Evolutionary conservation across 2,113 vertebrate species (phyloP).

Genomic region (Rhipidura dahli): DNA sequence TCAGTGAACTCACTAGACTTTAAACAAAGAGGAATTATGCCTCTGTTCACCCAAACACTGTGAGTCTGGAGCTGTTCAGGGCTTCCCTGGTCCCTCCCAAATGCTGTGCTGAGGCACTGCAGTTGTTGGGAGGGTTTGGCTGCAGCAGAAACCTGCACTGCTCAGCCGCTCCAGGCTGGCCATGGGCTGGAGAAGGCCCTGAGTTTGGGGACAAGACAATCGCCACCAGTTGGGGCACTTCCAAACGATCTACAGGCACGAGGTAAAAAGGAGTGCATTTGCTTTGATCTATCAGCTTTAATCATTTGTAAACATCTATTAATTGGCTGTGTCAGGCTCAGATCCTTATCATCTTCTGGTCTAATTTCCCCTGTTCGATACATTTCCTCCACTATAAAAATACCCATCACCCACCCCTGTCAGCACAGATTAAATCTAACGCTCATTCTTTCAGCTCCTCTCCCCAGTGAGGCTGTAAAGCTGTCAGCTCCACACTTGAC

Average conservation of each 20-base stretch:
- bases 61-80: not conserved
- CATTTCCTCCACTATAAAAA: constrained; percentile 76
- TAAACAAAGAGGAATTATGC: not conserved
- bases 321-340: constrained; percentile 86
- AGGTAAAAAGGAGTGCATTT: constrained; percentile 51
- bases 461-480: constrained; percentile 69
- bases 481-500: constrained; percentile 71
- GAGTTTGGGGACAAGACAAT: not conserved
- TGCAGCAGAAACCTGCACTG: not conserved
- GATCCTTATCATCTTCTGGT: constrained; percentile 81
- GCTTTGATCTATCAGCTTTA: constrained; percentile 80
- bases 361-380: constrained; percentile 75
- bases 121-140: fast-evolving
- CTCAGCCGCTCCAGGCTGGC: not conserved
- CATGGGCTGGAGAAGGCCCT: not conserved
- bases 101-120: not conserved
- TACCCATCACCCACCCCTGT: constrained; percentile 74
- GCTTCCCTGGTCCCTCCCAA: not conserved
- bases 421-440: constrained; percentile 73
- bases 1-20: not conserved
- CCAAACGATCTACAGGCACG: not conserved
- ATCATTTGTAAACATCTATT: constrained; percentile 88
- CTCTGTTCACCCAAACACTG: no score
- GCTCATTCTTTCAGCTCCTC: constrained; percentile 68
- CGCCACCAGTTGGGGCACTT: not conserved